Evolutionary conservation across 1,140 invertebrate species (phyloP).

Genomic region (Lordiphosa collinella): DNA sequence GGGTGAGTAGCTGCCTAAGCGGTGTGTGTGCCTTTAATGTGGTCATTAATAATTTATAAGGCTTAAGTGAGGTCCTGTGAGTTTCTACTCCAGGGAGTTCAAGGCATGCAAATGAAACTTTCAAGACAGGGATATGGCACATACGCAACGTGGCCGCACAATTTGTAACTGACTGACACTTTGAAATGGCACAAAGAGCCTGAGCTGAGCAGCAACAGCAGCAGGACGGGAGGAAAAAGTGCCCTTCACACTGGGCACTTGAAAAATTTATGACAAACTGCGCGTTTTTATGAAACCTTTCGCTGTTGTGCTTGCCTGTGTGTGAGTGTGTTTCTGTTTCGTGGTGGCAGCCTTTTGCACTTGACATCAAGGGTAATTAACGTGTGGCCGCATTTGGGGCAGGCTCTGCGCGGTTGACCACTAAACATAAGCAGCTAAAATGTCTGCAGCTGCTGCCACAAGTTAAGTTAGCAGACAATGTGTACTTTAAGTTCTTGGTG

Average conservation of each 20-base stretch:
- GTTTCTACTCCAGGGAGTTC: conserved; percentile 16
- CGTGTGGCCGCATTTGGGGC: conserved; percentile 56
- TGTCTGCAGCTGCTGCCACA: conserved; percentile 15
- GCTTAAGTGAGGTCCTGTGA: conserved; percentile 45
- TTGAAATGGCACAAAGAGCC: conserved; percentile 35
- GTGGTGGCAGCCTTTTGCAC: conserved; percentile 43
- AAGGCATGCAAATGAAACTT: neutral
- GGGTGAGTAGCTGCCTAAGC: conserved; percentile 12
- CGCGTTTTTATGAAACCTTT: conserved; percentile 36
- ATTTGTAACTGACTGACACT: conserved; percentile 26
- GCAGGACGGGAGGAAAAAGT: neutral
- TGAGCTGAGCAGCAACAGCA: conserved; percentile 7
- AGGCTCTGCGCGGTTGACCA: conserved; percentile 10
- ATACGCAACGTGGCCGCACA: conserved; percentile 22
- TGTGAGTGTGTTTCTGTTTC: conserved; percentile 30
- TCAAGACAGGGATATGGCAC: conserved; percentile 30
- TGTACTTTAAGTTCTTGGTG: neutral
- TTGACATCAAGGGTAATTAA: conserved; percentile 69
- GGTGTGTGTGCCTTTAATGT: conserved; percentile 27
- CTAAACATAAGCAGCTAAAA: conserved; percentile 3
- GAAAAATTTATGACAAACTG: conserved; percentile 42
- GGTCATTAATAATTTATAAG: conserved; percentile 55
- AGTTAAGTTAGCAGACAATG: neutral
- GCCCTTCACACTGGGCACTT: conserved; percentile 21
- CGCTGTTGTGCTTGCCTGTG: conserved; percentile 2